Conservation (phyloP, 1,140 invertebrate species). For the Babylonia areolata region DNA sequence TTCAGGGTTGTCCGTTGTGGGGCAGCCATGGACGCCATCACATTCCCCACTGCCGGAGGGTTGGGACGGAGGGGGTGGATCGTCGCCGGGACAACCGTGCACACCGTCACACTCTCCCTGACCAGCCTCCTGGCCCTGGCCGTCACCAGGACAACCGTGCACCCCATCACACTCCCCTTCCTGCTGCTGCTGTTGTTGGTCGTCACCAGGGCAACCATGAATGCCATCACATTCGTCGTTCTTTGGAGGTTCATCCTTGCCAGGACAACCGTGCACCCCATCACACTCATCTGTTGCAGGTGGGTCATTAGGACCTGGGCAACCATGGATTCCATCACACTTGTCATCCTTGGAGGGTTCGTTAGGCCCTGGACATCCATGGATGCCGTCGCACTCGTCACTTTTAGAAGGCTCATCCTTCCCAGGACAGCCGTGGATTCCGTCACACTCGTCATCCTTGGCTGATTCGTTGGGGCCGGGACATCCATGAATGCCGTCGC, state of each 20-base stretch:
- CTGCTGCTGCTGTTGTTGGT: constrained; percentile 27
- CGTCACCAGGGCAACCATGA: constrained; percentile 34
- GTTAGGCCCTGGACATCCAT: constrained; percentile 32
- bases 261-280: constrained; percentile 22
- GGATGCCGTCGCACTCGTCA: constrained; percentile 32
- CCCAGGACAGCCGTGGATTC: constrained; percentile 31
- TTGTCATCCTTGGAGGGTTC: constrained; percentile 18
- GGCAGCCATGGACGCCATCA: constrained; percentile 45
- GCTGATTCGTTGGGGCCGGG: constrained; percentile 31
- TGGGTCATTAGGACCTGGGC: constrained; percentile 33
- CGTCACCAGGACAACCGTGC: constrained; percentile 50
- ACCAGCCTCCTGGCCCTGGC: constrained; percentile 10
- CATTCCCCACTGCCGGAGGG: constrained; percentile 42
- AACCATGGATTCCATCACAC: constrained; percentile 20
- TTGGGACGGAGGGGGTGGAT: not conserved
- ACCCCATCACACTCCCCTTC: constrained; percentile 41
- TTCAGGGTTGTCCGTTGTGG: not conserved
- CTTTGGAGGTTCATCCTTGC: constrained; percentile 22
- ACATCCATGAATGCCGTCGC: constrained; percentile 21
- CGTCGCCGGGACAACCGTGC: constrained; percentile 50
- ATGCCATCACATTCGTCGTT: constrained; percentile 32
- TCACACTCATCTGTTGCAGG: constrained; percentile 16
- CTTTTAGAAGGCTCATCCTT: constrained; percentile 24
- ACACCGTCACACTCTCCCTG: constrained; percentile 42
- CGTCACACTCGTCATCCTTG: constrained; percentile 32